Percentiles rank a stretch among this genome's conserved stretches.
phyloP scores from a whole-genome alignment of 2,113 vertebrate species.

The Varanus salvator region DNA sequence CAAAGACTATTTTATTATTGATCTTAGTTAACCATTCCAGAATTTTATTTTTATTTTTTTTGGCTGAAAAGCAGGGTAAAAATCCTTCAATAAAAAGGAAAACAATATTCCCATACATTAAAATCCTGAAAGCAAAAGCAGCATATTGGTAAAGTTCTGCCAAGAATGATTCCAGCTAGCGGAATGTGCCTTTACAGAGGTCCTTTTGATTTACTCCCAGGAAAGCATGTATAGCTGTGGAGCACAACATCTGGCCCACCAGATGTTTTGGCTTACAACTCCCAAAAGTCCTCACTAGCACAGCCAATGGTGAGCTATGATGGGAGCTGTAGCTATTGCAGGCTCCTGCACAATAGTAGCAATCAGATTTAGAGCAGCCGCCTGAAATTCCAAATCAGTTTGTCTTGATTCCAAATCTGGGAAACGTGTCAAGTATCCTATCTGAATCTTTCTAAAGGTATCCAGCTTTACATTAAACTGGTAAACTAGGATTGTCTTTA shows the following conservation, averaged over 20 bases:
- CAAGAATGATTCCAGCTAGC: conserved; percentile 71
- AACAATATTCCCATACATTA: conserved; percentile 68
- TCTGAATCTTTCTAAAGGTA: not conserved
- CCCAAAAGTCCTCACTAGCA: no score
- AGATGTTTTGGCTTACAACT: no score
- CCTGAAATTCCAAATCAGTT: no score
- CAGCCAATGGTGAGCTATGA: no score
- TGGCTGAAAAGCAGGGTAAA: not conserved
- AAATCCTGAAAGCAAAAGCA: conserved; percentile 71
- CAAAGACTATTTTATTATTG: not conserved
- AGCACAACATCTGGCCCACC: no score
- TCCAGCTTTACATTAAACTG: not conserved
- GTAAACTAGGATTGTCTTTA: not conserved
- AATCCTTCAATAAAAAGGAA: not conserved
- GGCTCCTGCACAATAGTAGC: no score
- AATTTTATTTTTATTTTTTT: not conserved
- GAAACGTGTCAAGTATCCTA: no score
- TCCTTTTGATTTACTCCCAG: not conserved
- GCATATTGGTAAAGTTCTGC: conserved; percentile 69
- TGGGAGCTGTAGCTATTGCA: no score
- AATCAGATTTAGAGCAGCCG: no score
- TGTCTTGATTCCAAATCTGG: no score
- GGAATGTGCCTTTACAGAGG: conserved; percentile 31
- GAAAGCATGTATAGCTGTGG: not conserved
- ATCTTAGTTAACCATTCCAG: not conserved